Percentiles rank a stretch among this genome's conserved stretches.
Evolutionary conservation across 2,888 invertebrate genomes (phyloP).

Genomic region (Eudemis profundana): DNA sequence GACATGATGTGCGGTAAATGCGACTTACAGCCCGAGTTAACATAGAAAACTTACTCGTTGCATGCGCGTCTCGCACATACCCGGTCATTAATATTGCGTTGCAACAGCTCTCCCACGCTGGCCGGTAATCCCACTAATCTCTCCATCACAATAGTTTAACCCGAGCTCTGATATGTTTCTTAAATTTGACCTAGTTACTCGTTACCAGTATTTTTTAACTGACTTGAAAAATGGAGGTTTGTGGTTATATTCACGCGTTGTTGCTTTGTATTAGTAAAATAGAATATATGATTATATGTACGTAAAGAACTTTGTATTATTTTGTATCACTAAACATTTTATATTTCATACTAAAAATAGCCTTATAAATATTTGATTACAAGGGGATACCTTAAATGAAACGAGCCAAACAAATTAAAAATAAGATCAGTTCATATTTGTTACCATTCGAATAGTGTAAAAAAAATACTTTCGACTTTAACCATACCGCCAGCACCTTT

Average conservation of each 20-base stretch:
- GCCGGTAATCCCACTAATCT: slow-evolving; percentile 28
- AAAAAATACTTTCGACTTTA: slow-evolving; percentile 27
- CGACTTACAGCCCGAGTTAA: no score
- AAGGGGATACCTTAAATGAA: no score
- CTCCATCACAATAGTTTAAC: slow-evolving; percentile 26
- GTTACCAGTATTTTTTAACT: no score
- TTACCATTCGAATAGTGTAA: slow-evolving; percentile 2
- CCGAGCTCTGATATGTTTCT: background rate
- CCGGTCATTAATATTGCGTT: slow-evolving; percentile 8
- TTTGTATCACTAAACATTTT: no score
- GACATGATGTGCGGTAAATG: no score
- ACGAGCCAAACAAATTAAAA: slow-evolving; percentile 5
- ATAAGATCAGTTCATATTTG: slow-evolving; percentile 9
- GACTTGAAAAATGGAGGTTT: no score
- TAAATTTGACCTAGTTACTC: slow-evolving; percentile 21
- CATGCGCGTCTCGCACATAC: background rate
- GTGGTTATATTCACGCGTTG: no score
- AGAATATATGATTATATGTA: no score
- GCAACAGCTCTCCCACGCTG: slow-evolving; percentile 31
- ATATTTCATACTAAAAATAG: no score
- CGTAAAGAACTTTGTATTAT: no score
- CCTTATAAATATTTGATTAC: no score
- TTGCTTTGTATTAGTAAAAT: no score
- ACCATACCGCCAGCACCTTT: slow-evolving; percentile 15
- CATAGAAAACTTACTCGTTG: background rate